Conservation (phyloP, 2,888 invertebrate species). For the Meandrusa payeni region DNA sequence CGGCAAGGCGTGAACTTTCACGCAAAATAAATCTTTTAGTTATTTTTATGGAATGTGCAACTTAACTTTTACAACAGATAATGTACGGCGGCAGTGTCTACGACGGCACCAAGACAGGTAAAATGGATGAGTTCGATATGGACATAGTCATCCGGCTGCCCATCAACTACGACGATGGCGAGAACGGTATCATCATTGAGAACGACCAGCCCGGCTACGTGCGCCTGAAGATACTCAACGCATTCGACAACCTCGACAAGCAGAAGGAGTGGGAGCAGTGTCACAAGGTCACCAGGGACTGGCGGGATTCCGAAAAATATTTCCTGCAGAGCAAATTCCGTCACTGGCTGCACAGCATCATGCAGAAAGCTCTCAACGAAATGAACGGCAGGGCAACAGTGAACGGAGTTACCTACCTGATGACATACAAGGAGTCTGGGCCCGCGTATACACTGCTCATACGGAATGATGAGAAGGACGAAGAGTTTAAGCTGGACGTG, state of each 20-base stretch:
- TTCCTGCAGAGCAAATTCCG: constrained; percentile 71
- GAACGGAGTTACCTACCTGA: constrained; percentile 47
- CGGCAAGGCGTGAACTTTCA: no score
- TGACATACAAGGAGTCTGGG: constrained; percentile 62
- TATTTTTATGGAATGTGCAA: neutral
- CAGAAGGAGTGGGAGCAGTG: constrained; percentile 58
- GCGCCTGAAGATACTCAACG: constrained; percentile 53
- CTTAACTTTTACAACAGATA: constrained; percentile 23
- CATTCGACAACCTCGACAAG: constrained; percentile 57
- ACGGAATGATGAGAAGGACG: constrained; percentile 38
- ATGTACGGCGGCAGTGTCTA: constrained; percentile 82
- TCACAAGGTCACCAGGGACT: constrained; percentile 56
- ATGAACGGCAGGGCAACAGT: constrained; percentile 48
- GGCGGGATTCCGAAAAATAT: constrained; percentile 68
- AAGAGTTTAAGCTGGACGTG: constrained; percentile 58
- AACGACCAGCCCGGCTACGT: constrained; percentile 71
- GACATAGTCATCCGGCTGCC: constrained; percentile 80
- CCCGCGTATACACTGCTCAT: constrained; percentile 80
- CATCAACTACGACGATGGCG: constrained; percentile 54
- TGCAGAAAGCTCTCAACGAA: constrained; percentile 63
- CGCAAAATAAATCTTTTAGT: no score
- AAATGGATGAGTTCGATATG: constrained; percentile 82
- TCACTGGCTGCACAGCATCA: constrained; percentile 76
- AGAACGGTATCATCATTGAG: constrained; percentile 57
- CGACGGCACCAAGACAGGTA: constrained; percentile 80